Percentiles rank a stretch among this genome's conserved stretches.
Evolutionary conservation across 1,140 invertebrate genomes (phyloP).

Genomic region (Daktulosphaira vitifoliae): DNA sequence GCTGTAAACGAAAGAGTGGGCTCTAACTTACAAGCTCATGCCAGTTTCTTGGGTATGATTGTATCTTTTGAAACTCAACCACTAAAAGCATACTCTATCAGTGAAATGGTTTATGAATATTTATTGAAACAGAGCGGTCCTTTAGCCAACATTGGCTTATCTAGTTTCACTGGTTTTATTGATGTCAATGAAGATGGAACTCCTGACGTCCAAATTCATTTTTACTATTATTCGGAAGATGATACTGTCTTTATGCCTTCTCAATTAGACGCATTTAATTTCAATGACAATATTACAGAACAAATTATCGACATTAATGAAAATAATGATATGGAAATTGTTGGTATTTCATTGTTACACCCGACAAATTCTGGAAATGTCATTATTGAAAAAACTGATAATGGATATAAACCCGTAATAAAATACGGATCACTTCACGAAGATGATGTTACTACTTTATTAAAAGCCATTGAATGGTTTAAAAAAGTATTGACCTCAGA

Average conservation of each 20-base stretch:
- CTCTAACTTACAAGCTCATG: conserved; percentile 67
- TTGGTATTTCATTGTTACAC: conserved; percentile 46
- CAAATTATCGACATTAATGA: conserved; percentile 45
- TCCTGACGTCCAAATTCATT: conserved; percentile 13
- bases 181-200: not conserved
- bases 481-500: conserved; percentile 39
- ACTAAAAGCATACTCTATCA: not conserved
- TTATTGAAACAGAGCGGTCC: conserved; percentile 3
- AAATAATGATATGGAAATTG: conserved; percentile 49
- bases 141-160: conserved; percentile 1
- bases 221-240: conserved; percentile 8
- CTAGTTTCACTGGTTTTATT: conserved; percentile 19
- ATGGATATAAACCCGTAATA: conserved; percentile 50
- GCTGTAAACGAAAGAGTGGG: conserved; percentile 57
- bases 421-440: conserved; percentile 48
- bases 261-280: conserved; percentile 25
- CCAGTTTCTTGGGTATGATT: conserved; percentile 1
- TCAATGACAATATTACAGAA: conserved; percentile 66
- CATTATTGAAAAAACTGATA: conserved; percentile 46
- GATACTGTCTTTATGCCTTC: conserved; percentile 20
- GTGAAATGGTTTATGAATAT: conserved; percentile 32
- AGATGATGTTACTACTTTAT: conserved; percentile 33
- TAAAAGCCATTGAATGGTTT: conserved; percentile 41
- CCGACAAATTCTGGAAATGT: conserved; percentile 47
- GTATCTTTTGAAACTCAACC: not conserved